phyloP scores from a whole-genome alignment of 2,888 invertebrate species.

The Muscina levida region DNA sequence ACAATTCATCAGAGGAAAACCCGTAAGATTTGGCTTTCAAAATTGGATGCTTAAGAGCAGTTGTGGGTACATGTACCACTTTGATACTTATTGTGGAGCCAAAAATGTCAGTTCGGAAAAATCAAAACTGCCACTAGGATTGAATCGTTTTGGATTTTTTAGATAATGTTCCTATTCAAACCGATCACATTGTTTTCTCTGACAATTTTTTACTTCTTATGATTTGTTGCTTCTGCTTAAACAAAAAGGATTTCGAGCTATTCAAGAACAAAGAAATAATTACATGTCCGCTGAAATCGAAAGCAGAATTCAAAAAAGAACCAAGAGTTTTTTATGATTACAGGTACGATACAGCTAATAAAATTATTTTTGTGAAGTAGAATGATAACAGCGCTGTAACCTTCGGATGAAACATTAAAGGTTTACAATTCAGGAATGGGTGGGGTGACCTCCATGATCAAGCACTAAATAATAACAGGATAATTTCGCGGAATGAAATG shows the following conservation, averaged over 20 bases:
- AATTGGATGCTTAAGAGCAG: not conserved
- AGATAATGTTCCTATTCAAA: constrained; percentile 17
- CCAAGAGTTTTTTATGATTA: constrained; percentile 29
- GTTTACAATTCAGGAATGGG: constrained; percentile 22
- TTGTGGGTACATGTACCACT: not conserved
- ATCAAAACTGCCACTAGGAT: constrained; percentile 9
- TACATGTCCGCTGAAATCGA: constrained; percentile 17
- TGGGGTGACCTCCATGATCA: constrained; percentile 44
- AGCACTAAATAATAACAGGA: constrained; percentile 34
- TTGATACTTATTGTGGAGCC: constrained; percentile 6
- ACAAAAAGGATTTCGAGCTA: no score
- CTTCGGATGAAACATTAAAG: constrained; percentile 28
- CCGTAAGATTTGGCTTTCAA: no score
- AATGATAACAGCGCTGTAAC: constrained; percentile 34
- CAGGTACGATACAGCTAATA: constrained; percentile 29
- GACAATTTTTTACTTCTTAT: constrained; percentile 25
- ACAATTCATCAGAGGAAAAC: constrained; percentile 9
- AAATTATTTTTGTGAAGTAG: constrained; percentile 40
- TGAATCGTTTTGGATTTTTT: constrained; percentile 28
- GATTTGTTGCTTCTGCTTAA: constrained; percentile 7
- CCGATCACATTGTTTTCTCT: constrained; percentile 13
- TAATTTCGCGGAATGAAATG: constrained; percentile 46
- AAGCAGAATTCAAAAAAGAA: constrained; percentile 34
- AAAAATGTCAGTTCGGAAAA: constrained; percentile 19
- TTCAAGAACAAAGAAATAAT: not conserved